A percentile compares a stretch with the other conserved stretches of the same genome.
Conservation (phyloP, 2,888 invertebrate genomes). For the Aproaerema taeniolella region DNA sequence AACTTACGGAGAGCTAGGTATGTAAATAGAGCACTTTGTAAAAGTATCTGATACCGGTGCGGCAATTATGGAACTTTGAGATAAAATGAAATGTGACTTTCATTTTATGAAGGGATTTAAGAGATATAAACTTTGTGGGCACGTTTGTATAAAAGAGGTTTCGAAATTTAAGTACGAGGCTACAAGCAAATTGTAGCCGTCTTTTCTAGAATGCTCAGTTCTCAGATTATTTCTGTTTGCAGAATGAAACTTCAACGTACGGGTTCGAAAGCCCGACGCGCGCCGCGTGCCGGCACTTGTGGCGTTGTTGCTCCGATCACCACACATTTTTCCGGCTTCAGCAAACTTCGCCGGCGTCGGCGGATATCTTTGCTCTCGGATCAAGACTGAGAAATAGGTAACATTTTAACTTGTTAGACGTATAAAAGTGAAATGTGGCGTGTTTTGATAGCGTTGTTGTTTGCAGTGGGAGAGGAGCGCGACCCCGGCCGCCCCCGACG, state of each 20-base stretch:
- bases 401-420: slow-evolving; percentile 5
- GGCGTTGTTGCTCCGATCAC: slow-evolving; percentile 97
- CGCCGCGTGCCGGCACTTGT: slow-evolving; percentile 95
- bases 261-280: slow-evolving; percentile 96
- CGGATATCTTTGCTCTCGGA: slow-evolving; percentile 87
- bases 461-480: slow-evolving; percentile 78
- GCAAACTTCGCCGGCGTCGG: slow-evolving; percentile 85
- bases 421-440: not conserved
- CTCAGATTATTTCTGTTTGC: slow-evolving; percentile 28
- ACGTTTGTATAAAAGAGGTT: slow-evolving; percentile 26
- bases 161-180: no score
- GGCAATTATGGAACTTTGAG: slow-evolving; percentile 1
- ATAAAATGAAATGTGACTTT: slow-evolving; percentile 20
- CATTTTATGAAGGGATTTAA: slow-evolving; percentile 22
- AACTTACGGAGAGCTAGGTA: no score
- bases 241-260: slow-evolving; percentile 97
- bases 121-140: slow-evolving; percentile 23
- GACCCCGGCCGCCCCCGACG: slow-evolving; percentile 80
- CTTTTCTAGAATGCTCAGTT: no score
- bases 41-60: not conserved
- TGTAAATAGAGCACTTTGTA: no score
- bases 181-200: no score
- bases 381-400: slow-evolving; percentile 89
- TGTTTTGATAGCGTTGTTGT: slow-evolving; percentile 2
- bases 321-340: slow-evolving; percentile 95